Base-by-base conservation (phyloP, 2,797 vertebrate genomes). In the Pyrocephalus nanus region DNA sequence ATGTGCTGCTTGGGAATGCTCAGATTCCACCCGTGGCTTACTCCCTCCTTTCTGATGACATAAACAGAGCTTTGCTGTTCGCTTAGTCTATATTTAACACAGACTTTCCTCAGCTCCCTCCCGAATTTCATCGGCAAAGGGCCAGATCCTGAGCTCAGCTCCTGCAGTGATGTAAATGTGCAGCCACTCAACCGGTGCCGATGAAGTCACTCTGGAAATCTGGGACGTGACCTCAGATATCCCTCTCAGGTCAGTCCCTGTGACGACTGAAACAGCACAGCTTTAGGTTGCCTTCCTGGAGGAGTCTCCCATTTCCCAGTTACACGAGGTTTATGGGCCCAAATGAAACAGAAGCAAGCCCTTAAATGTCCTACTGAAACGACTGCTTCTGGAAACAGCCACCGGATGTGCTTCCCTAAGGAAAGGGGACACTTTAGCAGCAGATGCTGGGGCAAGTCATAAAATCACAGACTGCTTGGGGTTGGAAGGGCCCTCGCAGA, bases 121-220 rank as follows among this genome's bases (percentile, higher is more conserved):
- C 89, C 0, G 25, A 57, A 64, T 32, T 91, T 69, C 67, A 10
- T 11, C 86, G 96, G 95, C 94, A 93, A 61, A 78, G 42, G 76
- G 85, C 94, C 96, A 95, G 77, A 83, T 88, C 80, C 92, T 97
- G 93, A 96, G 60, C 93, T 95, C 93, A 91, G 82, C 83, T 67
- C 84, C 87, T 61, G 40, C 50, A 50, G 45, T 38, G 73, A 77
- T 91, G 61, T 70, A 82, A 94, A 95, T 4, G 36, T 60, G 60
- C 58, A 87, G 36, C 43, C 48, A n/a, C 43, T 86, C 78, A 58
- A 32, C n/a, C 29, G 51, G 53, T 27, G 60, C 67, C 15, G 9
- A 8, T 69, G 60, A 69, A 83, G 57, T 50, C 34, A 23, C 38
- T 45, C 29, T 60, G 55, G 83, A 94, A 96, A 80, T 75, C 5